Percentiles rank a stretch among this genome's conserved stretches.
These are phyloP conservation scores for Microvelia longipes DNA, from an alignment of 1,140 invertebrate genomes.

Conservation along the genomic window DNA sequence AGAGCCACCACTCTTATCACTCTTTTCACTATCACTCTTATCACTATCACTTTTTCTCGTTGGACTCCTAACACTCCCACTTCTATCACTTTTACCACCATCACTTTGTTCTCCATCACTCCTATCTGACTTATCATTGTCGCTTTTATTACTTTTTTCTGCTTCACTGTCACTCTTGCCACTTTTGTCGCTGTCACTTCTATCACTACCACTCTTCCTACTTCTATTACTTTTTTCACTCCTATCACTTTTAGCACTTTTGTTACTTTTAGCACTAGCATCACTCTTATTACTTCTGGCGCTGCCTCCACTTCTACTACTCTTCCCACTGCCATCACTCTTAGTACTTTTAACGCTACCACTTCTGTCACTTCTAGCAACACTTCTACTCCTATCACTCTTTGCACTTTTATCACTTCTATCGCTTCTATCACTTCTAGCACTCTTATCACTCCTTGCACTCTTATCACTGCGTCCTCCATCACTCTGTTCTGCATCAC, in stretches of 20 bases:
- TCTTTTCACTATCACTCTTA: background rate
- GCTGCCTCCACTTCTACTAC: background rate
- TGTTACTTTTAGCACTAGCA: background rate
- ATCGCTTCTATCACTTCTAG: background rate
- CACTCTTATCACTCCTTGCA: background rate
- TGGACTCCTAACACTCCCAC: background rate
- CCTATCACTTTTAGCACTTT: background rate
- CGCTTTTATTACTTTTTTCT: background rate
- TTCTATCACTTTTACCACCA: background rate
- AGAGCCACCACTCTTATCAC: too few relatives aligned
- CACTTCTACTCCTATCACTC: background rate
- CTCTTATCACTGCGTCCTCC: background rate
- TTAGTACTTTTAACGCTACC: too few relatives aligned
- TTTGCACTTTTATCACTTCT: slow-evolving; percentile 2
- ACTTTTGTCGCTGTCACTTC: background rate
- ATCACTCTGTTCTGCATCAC: slow-evolving; percentile 7
- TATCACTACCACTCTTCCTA: background rate
- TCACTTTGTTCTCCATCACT: background rate
- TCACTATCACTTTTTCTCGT: background rate
- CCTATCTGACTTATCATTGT: background rate
- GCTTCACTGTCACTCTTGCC: background rate
- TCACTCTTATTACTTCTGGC: background rate
- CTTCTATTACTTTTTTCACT: background rate
- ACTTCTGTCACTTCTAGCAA: background rate
- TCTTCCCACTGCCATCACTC: background rate